Percentiles rank a stretch among this genome's conserved stretches.
phyloP scores from a whole-genome alignment of 2,113 vertebrate genomes.

The Cyanocitta stelleri region DNA sequence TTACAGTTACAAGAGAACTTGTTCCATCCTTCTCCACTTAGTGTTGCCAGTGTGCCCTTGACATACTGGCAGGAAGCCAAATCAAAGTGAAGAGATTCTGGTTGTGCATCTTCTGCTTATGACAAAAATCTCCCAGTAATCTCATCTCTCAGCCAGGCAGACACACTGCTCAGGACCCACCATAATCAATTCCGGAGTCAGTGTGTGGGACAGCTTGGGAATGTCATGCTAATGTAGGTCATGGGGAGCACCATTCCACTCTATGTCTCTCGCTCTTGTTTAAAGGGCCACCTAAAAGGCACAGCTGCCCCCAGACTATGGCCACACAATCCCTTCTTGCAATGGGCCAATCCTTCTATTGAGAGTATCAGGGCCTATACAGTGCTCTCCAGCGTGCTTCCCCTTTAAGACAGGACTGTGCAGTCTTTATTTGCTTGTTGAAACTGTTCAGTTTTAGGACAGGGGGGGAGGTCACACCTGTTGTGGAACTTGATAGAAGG shows the following conservation, averaged over 20 bases:
- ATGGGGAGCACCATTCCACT: background rate
- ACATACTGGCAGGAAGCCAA: background rate
- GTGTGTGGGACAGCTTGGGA: background rate
- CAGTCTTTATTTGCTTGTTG: conserved; percentile 81
- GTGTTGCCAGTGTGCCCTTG: background rate
- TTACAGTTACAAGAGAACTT: background rate
- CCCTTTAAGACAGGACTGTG: conserved; percentile 74
- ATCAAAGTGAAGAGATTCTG: background rate
- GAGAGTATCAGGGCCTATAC: background rate
- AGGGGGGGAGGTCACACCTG: conserved; percentile 98
- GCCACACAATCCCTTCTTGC: background rate
- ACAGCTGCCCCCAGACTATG: background rate
- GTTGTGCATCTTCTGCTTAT: background rate
- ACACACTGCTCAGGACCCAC: background rate
- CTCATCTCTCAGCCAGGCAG: background rate
- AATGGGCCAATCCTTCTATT: background rate
- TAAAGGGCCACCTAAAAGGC: background rate
- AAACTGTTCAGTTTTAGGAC: conserved; percentile 99
- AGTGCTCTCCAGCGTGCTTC: conserved; percentile 9
- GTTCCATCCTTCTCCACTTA: background rate
- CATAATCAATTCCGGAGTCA: background rate
- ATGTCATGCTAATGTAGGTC: background rate
- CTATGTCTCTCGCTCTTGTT: background rate
- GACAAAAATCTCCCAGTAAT: background rate
- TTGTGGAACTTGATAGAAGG: conserved; percentile 99